Percentiles rank a stretch among this genome's conserved stretches.
These are phyloP conservation scores for Myotis yumanensis DNA, from an alignment of 2,113 vertebrate species.

Conservation along the genomic window DNA sequence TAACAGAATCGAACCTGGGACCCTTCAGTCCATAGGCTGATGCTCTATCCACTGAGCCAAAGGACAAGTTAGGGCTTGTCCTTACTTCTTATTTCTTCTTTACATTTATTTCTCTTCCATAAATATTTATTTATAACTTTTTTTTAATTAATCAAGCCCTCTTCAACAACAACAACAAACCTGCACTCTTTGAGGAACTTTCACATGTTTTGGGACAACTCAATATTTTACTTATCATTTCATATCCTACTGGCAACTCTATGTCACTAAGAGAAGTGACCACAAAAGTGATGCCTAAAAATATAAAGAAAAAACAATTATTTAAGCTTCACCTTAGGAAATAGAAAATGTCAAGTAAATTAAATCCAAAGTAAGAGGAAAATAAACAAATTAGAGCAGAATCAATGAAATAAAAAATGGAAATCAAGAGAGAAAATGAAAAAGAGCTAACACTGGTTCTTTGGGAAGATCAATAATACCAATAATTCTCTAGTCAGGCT, in stretches of 20 bases:
- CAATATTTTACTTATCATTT: neutral
- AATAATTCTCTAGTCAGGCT: neutral
- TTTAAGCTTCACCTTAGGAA: neutral
- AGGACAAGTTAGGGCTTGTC: no score
- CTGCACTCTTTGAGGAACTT: neutral
- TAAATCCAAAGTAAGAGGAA: neutral
- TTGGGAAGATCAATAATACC: neutral
- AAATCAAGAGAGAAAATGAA: neutral
- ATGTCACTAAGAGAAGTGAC: neutral
- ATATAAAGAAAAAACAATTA: neutral
- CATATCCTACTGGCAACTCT: neutral
- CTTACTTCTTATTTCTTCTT: neutral
- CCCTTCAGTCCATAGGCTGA: no score
- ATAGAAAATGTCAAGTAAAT: neutral
- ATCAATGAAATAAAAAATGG: neutral
- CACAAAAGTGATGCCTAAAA: neutral
- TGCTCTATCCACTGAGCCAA: no score
- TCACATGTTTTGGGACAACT: neutral
- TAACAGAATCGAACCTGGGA: no score
- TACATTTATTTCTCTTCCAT: neutral
- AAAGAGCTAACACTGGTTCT: neutral
- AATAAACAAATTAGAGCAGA: neutral
- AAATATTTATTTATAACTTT: neutral
- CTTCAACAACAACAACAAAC: neutral
- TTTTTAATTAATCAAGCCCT: neutral